Evolutionary conservation across 2,113 vertebrate genomes (phyloP).

Genomic region (Caretta caretta): DNA sequence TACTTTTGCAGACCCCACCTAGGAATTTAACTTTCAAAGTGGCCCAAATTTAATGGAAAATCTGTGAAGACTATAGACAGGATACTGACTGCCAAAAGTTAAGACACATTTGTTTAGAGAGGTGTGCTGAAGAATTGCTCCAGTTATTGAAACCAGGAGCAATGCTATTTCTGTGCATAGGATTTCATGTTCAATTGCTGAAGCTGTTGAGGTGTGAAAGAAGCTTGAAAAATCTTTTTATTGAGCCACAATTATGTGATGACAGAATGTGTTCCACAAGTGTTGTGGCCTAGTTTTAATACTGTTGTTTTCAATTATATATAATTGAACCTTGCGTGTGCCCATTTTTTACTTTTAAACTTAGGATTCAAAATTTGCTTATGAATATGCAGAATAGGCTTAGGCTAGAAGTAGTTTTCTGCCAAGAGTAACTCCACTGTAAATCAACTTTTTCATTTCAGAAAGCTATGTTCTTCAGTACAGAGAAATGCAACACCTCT

Average conservation of each 20-base stretch:
- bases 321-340: background rate
- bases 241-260: slow-evolving; percentile 7
- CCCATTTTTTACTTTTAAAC: background rate
- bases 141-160: slow-evolving; percentile 5
- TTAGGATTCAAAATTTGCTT: background rate
- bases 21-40: background rate
- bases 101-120: slow-evolving; percentile 31
- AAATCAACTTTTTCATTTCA: background rate
- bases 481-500: background rate
- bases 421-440: background rate
- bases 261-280: background rate
- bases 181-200: background rate
- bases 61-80: slow-evolving; percentile 30
- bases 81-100: slow-evolving; percentile 15
- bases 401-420: background rate
- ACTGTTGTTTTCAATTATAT: background rate
- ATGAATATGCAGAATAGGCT: background rate
- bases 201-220: background rate
- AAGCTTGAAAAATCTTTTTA: background rate
- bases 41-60: slow-evolving; percentile 33
- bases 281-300: slow-evolving; percentile 1
- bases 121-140: slow-evolving; percentile 31
- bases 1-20: background rate
- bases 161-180: slow-evolving; percentile 8
- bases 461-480: background rate